A percentile compares a stretch with the other conserved stretches of the same genome.
phyloP scores from a whole-genome alignment of 2,113 vertebrate genomes.

The Petrocephalus microphthalmus region DNA sequence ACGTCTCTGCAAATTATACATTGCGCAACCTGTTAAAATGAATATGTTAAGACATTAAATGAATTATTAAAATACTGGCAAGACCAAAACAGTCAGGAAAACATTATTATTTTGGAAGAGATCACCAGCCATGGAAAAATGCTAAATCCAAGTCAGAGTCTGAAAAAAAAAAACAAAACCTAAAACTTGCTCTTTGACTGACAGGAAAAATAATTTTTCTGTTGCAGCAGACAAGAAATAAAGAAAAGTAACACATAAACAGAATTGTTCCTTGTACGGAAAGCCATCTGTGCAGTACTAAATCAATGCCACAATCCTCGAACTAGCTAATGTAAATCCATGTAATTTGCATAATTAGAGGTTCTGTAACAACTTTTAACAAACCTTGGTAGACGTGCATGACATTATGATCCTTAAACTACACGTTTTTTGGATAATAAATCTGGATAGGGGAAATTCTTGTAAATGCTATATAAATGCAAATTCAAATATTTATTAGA shows the following conservation, averaged over 20 bases:
- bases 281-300: not conserved
- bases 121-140: not conserved
- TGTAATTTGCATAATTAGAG: not conserved
- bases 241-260: slow-evolving; percentile 5
- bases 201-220: not conserved
- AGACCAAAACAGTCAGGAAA: not conserved
- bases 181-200: not conserved
- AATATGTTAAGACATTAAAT: not conserved
- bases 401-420: not conserved
- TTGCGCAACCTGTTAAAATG: not conserved
- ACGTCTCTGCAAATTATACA: not conserved
- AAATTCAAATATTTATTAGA: slow-evolving; percentile 5
- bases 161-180: not conserved
- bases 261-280: not conserved
- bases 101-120: not conserved
- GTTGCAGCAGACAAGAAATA: not conserved
- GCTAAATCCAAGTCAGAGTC: not conserved
- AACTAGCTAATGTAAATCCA: slow-evolving; percentile 2
- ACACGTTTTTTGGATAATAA: not conserved
- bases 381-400: not conserved
- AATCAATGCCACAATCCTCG: not conserved
- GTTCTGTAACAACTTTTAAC: slow-evolving; percentile 3
- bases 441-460: not conserved
- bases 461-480: not conserved
- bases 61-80: not conserved